Conservation (phyloP, 2,113 vertebrate genomes). For the Zosterops pallidus region DNA sequence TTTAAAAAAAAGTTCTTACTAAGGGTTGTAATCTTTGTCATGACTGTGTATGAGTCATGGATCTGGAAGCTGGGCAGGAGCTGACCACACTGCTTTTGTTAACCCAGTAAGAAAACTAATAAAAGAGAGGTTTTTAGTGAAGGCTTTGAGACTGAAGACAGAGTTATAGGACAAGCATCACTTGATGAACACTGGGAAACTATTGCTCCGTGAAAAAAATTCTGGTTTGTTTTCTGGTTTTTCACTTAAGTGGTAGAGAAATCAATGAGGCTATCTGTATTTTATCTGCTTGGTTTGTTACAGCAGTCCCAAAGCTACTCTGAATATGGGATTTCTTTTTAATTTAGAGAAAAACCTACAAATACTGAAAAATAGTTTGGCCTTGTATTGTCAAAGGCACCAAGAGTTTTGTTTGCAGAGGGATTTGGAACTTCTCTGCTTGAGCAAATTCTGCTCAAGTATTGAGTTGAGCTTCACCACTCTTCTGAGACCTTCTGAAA, state of each 20-base stretch:
- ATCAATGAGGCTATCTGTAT: neutral
- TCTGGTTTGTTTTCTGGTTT: neutral
- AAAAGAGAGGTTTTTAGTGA: neutral
- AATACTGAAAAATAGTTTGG: neutral
- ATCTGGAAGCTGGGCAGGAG: neutral
- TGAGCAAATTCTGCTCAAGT: neutral
- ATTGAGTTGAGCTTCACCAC: neutral
- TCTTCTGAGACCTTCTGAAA: neutral
- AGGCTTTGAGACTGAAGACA: neutral
- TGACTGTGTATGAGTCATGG: neutral
- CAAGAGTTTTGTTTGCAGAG: neutral
- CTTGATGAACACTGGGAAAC: neutral
- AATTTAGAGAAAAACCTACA: neutral
- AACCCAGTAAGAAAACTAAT: neutral
- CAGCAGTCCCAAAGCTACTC: neutral
- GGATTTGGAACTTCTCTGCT: neutral
- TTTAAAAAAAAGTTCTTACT: neutral
- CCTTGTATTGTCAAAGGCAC: neutral
- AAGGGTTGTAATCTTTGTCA: neutral
- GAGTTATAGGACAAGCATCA: neutral
- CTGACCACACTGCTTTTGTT: neutral
- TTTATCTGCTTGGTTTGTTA: neutral
- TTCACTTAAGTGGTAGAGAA: neutral
- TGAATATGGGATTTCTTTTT: neutral
- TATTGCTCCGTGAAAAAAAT: accelerated